Percentiles rank a stretch among this genome's conserved stretches.
Evolutionary conservation across 2,113 vertebrate species (phyloP).

Genomic region (Ceratotherium simum): DNA sequence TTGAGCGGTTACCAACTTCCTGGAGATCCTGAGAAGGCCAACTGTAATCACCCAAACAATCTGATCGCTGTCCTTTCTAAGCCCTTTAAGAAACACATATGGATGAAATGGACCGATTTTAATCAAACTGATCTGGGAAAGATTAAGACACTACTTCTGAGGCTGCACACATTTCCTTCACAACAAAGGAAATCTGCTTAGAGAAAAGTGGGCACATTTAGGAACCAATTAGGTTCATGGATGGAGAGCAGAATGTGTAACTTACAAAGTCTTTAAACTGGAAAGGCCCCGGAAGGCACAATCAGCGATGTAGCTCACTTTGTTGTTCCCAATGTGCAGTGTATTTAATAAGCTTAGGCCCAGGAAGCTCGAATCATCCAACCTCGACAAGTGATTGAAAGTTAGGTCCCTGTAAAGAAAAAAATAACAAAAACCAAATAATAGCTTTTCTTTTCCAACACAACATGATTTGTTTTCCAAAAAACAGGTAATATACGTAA

Average conservation of each 20-base stretch:
- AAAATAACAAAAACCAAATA: neutral
- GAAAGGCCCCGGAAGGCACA: conserved; percentile 96
- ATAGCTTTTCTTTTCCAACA: conserved; percentile 42
- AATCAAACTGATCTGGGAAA: conserved; percentile 77
- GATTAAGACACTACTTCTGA: conserved; percentile 64
- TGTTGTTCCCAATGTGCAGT: conserved; percentile 95
- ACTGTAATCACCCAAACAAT: conserved; percentile 24
- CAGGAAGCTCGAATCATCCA: conserved; percentile 96
- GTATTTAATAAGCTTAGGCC: conserved; percentile 93
- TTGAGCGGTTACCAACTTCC: conserved; percentile 40
- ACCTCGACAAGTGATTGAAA: conserved; percentile 93
- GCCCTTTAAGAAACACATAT: conserved; percentile 65
- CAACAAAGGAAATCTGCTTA: conserved; percentile 61
- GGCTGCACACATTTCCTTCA: conserved; percentile 63
- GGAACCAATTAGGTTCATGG: conserved; percentile 69
- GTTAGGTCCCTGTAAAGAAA: conserved; percentile 92
- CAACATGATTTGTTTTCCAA: neutral
- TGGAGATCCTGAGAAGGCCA: neutral
- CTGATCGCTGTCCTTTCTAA: conserved; percentile 43
- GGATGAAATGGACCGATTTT: conserved; percentile 66
- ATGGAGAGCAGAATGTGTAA: conserved; percentile 78
- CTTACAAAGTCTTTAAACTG: conserved; percentile 95
- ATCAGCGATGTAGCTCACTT: conserved; percentile 96
- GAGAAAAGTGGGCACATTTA: conserved; percentile 66
- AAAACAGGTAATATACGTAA: neutral